phyloP scores from a whole-genome alignment of 1,140 invertebrate species.

The Neomicropteryx cornuta region DNA sequence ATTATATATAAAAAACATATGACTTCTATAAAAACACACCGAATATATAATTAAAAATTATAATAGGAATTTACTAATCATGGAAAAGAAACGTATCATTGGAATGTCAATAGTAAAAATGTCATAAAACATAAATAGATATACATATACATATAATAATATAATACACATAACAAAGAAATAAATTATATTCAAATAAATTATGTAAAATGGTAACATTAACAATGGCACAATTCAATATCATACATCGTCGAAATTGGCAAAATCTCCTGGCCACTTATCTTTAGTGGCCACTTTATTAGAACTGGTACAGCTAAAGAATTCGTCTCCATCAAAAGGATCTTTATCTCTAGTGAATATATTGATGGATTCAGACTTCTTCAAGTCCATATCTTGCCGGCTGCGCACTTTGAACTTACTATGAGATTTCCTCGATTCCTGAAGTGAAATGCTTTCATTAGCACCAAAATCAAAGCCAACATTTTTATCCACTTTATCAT shows the following conservation, averaged over 20 bases:
- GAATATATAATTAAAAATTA: too few relatives aligned
- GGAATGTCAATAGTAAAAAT: too few relatives aligned
- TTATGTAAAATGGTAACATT: too few relatives aligned
- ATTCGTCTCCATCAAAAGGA: slow-evolving; percentile 79
- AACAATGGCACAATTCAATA: too few relatives aligned
- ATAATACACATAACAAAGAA: too few relatives aligned
- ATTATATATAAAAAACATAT: too few relatives aligned
- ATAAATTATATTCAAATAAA: too few relatives aligned
- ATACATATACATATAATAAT: too few relatives aligned
- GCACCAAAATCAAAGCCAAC: slow-evolving; percentile 15
- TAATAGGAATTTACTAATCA: too few relatives aligned
- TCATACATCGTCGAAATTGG: slow-evolving; percentile 31
- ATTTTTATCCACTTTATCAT: slow-evolving; percentile 13
- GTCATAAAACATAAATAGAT: too few relatives aligned
- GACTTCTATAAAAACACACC: too few relatives aligned
- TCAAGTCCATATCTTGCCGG: slow-evolving; percentile 40
- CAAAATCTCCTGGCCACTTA: slow-evolving; percentile 35
- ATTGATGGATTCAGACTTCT: slow-evolving; percentile 79
- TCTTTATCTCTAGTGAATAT: slow-evolving; percentile 67
- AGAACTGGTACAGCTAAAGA: slow-evolving; percentile 51
- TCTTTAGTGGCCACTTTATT: slow-evolving; percentile 30
- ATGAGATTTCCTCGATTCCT: slow-evolving; percentile 13
- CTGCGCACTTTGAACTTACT: slow-evolving; percentile 10
- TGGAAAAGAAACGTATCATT: too few relatives aligned
- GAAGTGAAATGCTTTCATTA: slow-evolving; percentile 9